These are phyloP conservation scores for Odocoileus virginianus DNA, from an alignment of 2,113 vertebrate species.

Conservation along the genomic window DNA sequence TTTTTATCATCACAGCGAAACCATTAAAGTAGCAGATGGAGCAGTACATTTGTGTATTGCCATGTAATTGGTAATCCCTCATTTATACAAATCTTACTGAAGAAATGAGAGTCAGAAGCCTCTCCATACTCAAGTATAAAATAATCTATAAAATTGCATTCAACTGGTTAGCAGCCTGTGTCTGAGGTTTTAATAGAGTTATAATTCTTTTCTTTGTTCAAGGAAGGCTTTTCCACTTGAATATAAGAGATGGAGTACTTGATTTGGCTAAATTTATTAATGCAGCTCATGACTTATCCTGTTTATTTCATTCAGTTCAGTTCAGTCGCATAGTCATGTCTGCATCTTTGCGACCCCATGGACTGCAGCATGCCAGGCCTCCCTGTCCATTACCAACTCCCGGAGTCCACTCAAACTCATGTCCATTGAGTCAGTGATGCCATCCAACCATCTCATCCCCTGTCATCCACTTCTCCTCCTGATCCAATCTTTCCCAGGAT, in stretches of 20 bases:
- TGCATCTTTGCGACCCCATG: neutral
- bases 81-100: constrained; percentile 2
- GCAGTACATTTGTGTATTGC: neutral
- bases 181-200: constrained; percentile 40
- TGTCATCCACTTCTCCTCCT: neutral
- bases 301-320: neutral
- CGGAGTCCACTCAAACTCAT: neutral
- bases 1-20: neutral
- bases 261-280: constrained; percentile 42
- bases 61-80: neutral
- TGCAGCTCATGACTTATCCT: neutral
- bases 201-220: constrained; percentile 32
- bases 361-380: neutral
- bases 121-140: constrained; percentile 22
- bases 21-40: neutral
- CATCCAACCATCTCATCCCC: neutral
- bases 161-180: constrained; percentile 22
- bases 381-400: neutral
- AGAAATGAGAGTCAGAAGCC: neutral
- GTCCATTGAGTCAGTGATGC: neutral
- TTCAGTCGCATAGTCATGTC: neutral
- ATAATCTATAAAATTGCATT: constrained; percentile 48
- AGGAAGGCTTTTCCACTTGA: neutral
- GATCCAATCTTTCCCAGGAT: neutral
- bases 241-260: neutral